phyloP scores from a whole-genome alignment of 2,888 invertebrate species.

The Apoda limacodes region DNA sequence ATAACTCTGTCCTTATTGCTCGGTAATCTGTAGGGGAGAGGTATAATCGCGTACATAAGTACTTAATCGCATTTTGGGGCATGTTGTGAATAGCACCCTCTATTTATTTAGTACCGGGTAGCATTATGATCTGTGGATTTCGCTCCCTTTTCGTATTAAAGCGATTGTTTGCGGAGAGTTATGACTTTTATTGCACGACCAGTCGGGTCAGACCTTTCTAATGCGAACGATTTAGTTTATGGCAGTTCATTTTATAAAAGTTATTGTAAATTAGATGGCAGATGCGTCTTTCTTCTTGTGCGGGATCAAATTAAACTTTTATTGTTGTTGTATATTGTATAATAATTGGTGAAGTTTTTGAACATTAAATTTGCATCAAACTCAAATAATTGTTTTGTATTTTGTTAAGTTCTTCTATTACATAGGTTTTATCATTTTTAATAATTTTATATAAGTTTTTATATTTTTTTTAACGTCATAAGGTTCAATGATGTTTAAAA shows the following conservation, averaged over 20 bases:
- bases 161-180: conserved; percentile 55
- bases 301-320: conserved; percentile 36
- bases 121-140: conserved; percentile 30
- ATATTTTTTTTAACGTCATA: too few species aligned
- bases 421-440: too few species aligned
- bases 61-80: conserved; percentile 65
- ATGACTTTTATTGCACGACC: conserved; percentile 43
- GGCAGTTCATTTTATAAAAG: conserved; percentile 32
- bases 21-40: conserved; percentile 42
- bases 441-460: too few species aligned
- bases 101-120: conserved; percentile 59
- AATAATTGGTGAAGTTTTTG: conserved; percentile 27
- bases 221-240: conserved; percentile 20
- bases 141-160: conserved; percentile 48
- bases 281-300: conserved; percentile 33
- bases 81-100: conserved; percentile 43
- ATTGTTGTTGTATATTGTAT: conserved; percentile 33
- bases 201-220: conserved; percentile 27
- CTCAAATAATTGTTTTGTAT: conserved; percentile 50
- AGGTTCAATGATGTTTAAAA: too few species aligned
- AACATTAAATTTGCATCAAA: conserved; percentile 56
- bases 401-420: too few species aligned
- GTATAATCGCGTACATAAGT: conserved; percentile 64
- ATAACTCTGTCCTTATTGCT: conserved; percentile 27
- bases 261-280: conserved; percentile 26